phyloP scores from a whole-genome alignment of 2,113 vertebrate species.

The Corythoichthys intestinalis region DNA sequence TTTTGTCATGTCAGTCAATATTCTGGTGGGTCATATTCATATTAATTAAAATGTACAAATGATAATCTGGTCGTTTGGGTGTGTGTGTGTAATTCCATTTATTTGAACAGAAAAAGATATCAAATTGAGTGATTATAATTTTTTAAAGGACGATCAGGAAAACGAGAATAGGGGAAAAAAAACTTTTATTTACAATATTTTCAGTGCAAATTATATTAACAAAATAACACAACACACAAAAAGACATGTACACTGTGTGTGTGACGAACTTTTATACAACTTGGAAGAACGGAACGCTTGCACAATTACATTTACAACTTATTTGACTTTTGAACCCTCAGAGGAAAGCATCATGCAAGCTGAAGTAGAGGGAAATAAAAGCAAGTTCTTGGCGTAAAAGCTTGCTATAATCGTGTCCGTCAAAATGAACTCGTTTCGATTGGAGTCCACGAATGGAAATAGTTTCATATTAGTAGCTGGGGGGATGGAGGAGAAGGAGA shows the following conservation, averaged over 20 bases:
- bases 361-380: conserved; percentile 10
- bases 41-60: not conserved
- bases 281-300: conserved; percentile 59
- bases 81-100: not conserved
- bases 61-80: not conserved
- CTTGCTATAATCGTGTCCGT: not conserved
- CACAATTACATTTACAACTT: conserved; percentile 55
- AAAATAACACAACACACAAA: conserved; percentile 68
- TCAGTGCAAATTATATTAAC: conserved; percentile 82
- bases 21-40: not conserved
- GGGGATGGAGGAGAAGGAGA: conserved; percentile 13
- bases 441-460: conserved; percentile 7
- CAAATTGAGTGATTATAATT: too few relatives aligned
- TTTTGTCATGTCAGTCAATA: too few relatives aligned
- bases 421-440: not conserved
- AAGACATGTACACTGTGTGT: conserved; percentile 57
- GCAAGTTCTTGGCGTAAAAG: conserved; percentile 4
- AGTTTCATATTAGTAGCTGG: conserved; percentile 59
- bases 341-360: conserved; percentile 45
- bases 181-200: conserved; percentile 94
- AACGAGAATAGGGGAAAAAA: conserved; percentile 74
- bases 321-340: conserved; percentile 1
- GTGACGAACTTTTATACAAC: conserved; percentile 41
- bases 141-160: not conserved
- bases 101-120: too few relatives aligned